Conservation (phyloP, 2,797 vertebrate genomes). For the Pantherophis vulpinus region DNA sequence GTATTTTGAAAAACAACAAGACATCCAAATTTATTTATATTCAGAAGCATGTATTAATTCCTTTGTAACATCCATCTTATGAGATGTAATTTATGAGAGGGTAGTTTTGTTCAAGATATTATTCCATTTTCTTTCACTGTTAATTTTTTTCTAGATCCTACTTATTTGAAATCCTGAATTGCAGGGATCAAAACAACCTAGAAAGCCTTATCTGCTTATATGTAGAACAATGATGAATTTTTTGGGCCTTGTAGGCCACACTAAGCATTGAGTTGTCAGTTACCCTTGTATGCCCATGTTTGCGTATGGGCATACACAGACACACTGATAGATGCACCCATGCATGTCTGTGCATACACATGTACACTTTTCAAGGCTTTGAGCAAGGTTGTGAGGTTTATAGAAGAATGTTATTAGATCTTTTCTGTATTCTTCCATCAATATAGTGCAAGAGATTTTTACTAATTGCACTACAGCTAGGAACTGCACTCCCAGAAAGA, state of each 20-base stretch:
- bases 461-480: not conserved
- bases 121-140: not conserved
- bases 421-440: not conserved
- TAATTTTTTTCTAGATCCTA: not conserved
- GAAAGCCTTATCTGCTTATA: not conserved
- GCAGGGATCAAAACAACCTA: not conserved
- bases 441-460: not conserved
- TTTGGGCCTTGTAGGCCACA: not conserved
- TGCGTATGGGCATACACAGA: not conserved
- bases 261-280: not conserved
- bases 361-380: not conserved
- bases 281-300: not conserved
- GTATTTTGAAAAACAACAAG: not conserved
- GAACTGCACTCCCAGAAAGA: not conserved
- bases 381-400: not conserved
- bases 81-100: not conserved
- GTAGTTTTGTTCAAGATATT: not conserved
- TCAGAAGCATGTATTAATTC: not conserved
- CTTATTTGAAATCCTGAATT: not conserved
- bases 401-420: not conserved
- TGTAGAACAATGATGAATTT: not conserved
- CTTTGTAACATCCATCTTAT: not conserved
- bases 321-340: not conserved
- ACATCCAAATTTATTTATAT: not conserved
- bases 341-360: not conserved